phyloP scores from a whole-genome alignment of 1,140 invertebrate genomes.

The Ostrea edulis region DNA sequence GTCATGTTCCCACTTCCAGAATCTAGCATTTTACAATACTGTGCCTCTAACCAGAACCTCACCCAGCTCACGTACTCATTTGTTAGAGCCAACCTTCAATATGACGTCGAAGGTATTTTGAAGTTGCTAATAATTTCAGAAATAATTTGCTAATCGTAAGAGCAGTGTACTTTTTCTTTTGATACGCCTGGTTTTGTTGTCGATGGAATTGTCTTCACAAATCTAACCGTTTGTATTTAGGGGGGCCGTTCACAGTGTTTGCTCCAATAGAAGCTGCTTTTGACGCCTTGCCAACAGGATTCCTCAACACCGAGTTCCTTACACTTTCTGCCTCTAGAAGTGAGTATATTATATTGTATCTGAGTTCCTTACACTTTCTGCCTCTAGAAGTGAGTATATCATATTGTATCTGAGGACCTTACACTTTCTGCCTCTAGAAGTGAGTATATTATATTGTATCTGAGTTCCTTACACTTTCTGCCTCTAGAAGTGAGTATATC shows the following conservation, averaged over 20 bases:
- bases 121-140: background rate
- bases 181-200: too few species aligned
- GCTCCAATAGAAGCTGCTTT: constrained; percentile 92
- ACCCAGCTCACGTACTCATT: constrained; percentile 51
- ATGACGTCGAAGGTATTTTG: constrained; percentile 46
- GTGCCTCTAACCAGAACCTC: constrained; percentile 42
- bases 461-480: too few species aligned
- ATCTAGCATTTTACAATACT: constrained; percentile 46
- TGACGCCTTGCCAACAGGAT: constrained; percentile 82
- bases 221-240: constrained; percentile 26
- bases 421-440: too few species aligned
- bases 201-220: background rate
- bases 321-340: constrained; percentile 45
- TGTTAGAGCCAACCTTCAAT: constrained; percentile 47
- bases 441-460: too few species aligned
- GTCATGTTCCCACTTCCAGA: constrained; percentile 56
- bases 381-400: too few species aligned
- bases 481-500: too few species aligned
- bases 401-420: too few species aligned
- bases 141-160: background rate
- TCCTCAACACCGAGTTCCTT: constrained; percentile 50
- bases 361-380: too few species aligned
- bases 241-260: constrained; percentile 88
- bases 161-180: background rate
- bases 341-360: background rate